Percentiles rank a stretch among this genome's conserved stretches.
Conservation (phyloP, 2,797 vertebrate species). For the Sitta carolinensis region DNA sequence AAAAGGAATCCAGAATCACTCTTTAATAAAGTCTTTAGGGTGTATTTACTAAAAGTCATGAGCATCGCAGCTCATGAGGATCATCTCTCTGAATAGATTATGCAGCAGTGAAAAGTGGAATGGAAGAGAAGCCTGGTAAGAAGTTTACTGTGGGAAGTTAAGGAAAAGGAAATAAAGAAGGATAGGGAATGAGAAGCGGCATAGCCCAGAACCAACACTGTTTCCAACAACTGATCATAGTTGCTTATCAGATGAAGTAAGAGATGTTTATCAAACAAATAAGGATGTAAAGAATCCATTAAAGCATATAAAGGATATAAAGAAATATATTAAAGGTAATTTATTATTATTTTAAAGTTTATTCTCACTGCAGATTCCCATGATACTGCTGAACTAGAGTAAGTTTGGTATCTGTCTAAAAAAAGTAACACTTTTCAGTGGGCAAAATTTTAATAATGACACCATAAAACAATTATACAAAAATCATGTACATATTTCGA, state of each 20-base stretch:
- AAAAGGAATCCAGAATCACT: neutral
- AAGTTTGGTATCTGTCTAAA: neutral
- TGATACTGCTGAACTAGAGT: neutral
- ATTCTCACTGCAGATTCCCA: neutral
- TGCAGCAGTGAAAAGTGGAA: neutral
- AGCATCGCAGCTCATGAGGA: neutral
- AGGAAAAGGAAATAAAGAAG: neutral
- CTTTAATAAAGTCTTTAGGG: neutral
- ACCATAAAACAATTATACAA: constrained; percentile 72
- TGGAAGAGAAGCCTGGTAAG: neutral
- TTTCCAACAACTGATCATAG: neutral
- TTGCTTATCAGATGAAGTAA: neutral
- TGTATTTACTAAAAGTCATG: neutral
- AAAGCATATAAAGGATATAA: neutral
- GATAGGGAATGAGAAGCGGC: neutral
- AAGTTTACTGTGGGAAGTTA: neutral
- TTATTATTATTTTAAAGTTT: neutral
- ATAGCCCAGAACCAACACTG: neutral
- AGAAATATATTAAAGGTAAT: neutral
- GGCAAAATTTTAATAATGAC: constrained; percentile 69
- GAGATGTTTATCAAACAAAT: neutral
- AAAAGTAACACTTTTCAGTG: neutral
- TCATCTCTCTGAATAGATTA: neutral
- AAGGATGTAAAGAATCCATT: neutral
- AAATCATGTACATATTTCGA: constrained; percentile 72